Evolutionary conservation across 2,113 vertebrate genomes (phyloP).

Genomic region (Heterotis niloticus): DNA sequence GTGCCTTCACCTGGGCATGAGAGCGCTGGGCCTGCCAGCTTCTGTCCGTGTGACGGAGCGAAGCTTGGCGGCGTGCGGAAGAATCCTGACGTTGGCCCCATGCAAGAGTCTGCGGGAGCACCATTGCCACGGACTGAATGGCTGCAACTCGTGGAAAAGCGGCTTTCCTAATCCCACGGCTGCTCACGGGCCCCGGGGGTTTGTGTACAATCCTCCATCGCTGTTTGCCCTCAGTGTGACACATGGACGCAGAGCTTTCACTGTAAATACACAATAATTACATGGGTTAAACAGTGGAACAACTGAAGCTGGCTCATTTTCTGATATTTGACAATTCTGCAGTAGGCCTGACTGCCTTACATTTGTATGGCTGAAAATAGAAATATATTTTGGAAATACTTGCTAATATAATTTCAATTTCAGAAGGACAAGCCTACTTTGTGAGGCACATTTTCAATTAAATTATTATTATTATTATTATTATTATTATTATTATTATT

Average conservation of each 20-base stretch:
- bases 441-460: too few relatives aligned
- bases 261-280: not conserved
- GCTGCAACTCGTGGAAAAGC: not conserved
- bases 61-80: not conserved
- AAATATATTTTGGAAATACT: too few relatives aligned
- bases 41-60: not conserved
- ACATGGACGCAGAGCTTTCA: not conserved
- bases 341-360: not conserved
- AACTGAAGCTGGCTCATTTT: not conserved
- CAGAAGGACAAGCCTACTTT: too few relatives aligned
- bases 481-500: too few relatives aligned
- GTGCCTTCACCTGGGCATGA: not conserved
- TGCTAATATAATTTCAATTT: too few relatives aligned
- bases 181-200: not conserved
- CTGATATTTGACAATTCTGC: not conserved
- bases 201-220: not conserved
- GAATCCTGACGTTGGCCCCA: not conserved
- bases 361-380: not conserved
- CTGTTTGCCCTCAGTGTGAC: not conserved
- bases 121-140: not conserved
- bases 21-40: not conserved
- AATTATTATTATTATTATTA: too few relatives aligned
- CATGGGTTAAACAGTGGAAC: not conserved
- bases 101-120: not conserved
- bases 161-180: not conserved